Base-by-base conservation (phyloP, 1,140 invertebrate genomes). In the Drosophila asahinai region DNA sequence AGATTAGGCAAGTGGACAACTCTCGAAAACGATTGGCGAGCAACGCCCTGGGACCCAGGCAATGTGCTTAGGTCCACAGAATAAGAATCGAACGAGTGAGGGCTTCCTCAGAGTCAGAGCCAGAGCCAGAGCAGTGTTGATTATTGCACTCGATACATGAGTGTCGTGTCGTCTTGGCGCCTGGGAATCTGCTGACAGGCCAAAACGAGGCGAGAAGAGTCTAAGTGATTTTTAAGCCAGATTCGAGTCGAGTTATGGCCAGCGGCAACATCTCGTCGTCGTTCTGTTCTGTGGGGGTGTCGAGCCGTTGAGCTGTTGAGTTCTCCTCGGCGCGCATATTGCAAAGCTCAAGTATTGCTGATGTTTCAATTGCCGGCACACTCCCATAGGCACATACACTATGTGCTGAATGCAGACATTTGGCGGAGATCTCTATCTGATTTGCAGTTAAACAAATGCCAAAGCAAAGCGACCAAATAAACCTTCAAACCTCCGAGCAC, bases 171-270 rank as follows among this genome's bases (percentile, higher is more conserved):
- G 45, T 71, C 77, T 75, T 86, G 57, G 75, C 45, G 70, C 45
- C 57, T 45, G 42, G 43, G 40, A 54, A 81, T 77, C 47, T 89
- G 86, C 86, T 89, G 86, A 89, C 86, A 57, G 57, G 68, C 66
- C 63, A 78, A 82, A 84, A 75, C 48, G 71, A 58, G 48, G 58
- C 19, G 38, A 59, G 43, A 72, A 63, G 45, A 33, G 51, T 59
- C 63, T 84, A 89, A 89, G 86, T 89, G 84, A 89, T 89, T 89
- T 89, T 89, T 89, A 90, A 90, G 73, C 74, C 81, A 74, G 86
- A 90, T 79, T 81, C 77, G 71, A 82, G 70, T 80, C 76, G 74
- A 86, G 75, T 86, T 86, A 86, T 81, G 82, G 83, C 78, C 80
- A 80, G 43, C 51, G 47, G 70, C 66, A 43, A 59, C 70, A 80